Percentiles rank a stretch among this genome's conserved stretches.
These are phyloP conservation scores for Xenentodon cancila DNA, from an alignment of 2,797 vertebrate genomes.

Conservation along the genomic window DNA sequence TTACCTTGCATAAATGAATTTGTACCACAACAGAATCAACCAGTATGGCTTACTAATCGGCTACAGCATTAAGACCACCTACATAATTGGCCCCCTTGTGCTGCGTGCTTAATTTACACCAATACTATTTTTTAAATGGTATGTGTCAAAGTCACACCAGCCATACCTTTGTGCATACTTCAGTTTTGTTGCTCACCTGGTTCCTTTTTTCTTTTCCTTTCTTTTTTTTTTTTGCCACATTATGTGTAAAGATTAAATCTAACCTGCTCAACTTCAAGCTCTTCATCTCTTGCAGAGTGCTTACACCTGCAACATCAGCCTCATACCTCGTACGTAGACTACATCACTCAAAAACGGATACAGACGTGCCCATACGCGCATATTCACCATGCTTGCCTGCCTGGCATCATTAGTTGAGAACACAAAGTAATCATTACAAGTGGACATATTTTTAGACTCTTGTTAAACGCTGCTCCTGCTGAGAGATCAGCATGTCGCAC, in stretches of 20 bases:
- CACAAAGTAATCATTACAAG: slow-evolving; percentile 63
- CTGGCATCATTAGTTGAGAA: slow-evolving; percentile 51
- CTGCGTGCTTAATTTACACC: not conserved
- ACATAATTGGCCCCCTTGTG: too few relatives aligned
- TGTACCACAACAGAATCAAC: too few relatives aligned
- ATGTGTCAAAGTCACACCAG: too few relatives aligned
- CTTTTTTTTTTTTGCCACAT: too few relatives aligned
- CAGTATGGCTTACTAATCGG: too few relatives aligned
- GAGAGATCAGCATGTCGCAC: slow-evolving; percentile 55
- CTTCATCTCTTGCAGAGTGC: slow-evolving; percentile 13
- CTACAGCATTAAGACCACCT: too few relatives aligned
- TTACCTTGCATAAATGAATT: not conserved
- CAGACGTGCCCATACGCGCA: slow-evolving; percentile 5
- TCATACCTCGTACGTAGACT: not conserved
- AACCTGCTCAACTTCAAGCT: slow-evolving; percentile 20
- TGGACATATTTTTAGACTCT: slow-evolving; percentile 70
- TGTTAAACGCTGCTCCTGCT: slow-evolving; percentile 62
- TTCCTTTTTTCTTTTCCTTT: slow-evolving; percentile 1
- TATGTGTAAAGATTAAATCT: slow-evolving; percentile 45
- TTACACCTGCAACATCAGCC: not conserved
- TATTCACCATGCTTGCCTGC: slow-evolving; percentile 1
- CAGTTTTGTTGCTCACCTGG: not conserved
- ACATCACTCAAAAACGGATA: too few relatives aligned
- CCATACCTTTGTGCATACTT: too few relatives aligned
- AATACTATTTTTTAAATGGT: not conserved